These are phyloP conservation scores for Zaprionus capensis DNA, from an alignment of 1,140 invertebrate genomes.

Conservation along the genomic window DNA sequence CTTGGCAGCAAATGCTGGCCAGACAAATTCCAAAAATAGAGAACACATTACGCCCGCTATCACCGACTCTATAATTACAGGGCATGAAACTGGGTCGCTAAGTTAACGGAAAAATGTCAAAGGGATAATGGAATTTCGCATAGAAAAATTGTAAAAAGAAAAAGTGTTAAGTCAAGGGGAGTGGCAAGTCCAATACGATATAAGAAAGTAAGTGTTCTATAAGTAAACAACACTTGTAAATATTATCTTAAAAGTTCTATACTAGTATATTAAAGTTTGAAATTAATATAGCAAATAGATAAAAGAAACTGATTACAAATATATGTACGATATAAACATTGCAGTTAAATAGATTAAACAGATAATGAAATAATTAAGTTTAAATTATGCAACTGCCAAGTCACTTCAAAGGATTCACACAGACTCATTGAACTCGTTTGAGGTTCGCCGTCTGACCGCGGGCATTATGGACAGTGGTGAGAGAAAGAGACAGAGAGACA, in stretches of 20 bases:
- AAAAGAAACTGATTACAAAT: background rate
- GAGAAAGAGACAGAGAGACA: background rate
- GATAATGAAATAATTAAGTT: background rate
- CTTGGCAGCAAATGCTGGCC: background rate
- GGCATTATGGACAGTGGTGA: background rate
- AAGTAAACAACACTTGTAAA: background rate
- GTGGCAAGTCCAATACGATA: background rate
- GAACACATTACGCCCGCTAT: background rate
- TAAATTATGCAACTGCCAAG: background rate
- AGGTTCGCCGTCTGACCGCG: background rate
- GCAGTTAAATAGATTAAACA: background rate
- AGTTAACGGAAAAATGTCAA: constrained; percentile 72
- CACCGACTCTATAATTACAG: background rate
- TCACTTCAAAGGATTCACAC: background rate
- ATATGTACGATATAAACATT: background rate
- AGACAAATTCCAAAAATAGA: background rate
- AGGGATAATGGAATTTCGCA: constrained; percentile 70
- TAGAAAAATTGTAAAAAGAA: constrained; percentile 30
- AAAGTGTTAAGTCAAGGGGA: background rate
- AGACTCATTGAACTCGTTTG: background rate
- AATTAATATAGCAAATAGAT: background rate
- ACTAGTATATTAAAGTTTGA: background rate
- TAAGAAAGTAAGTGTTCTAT: background rate
- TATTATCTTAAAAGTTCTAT: background rate
- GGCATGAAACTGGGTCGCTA: constrained; percentile 63